Evolutionary conservation across 2,113 vertebrate genomes (phyloP).

Genomic region (Melanotaenia duboulayi): DNA sequence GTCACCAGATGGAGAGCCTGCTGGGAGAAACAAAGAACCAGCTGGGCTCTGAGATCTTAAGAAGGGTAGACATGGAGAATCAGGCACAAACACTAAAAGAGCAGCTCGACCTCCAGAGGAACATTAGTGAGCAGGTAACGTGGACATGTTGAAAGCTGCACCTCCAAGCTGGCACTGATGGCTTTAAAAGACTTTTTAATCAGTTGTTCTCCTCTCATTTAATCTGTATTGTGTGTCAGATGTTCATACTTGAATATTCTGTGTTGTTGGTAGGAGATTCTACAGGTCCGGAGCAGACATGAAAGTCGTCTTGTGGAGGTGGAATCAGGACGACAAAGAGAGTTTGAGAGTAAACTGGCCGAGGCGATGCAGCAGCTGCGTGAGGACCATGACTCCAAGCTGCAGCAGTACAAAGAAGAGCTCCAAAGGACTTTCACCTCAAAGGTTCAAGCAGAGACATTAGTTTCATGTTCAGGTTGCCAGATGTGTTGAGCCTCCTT

Average conservation of each 20-base stretch:
- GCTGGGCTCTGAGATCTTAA: constrained; percentile 84
- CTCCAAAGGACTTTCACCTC: constrained; percentile 81
- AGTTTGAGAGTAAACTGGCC: constrained; percentile 83
- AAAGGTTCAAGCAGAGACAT: constrained; percentile 74
- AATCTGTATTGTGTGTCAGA: too few species aligned
- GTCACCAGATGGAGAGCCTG: constrained; percentile 65
- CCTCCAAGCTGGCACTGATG: neutral
- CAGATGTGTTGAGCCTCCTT: too few species aligned
- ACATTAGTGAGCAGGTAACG: constrained; percentile 82
- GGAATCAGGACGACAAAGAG: constrained; percentile 75
- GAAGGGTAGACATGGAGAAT: constrained; percentile 85
- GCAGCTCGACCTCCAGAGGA: constrained; percentile 85
- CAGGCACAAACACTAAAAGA: constrained; percentile 84
- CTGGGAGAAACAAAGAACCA: constrained; percentile 81
- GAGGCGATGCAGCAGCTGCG: constrained; percentile 83
- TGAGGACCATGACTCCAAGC: constrained; percentile 81
- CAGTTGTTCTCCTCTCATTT: too few species aligned
- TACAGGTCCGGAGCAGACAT: constrained; percentile 77
- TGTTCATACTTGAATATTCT: too few species aligned
- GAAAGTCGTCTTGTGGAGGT: constrained; percentile 83
- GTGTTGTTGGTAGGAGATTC: constrained; percentile 72
- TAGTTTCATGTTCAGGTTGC: accelerated
- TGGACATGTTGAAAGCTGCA: neutral
- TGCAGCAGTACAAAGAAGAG: constrained; percentile 86
- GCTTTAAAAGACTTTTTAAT: too few species aligned